Evolutionary conservation across 30 jellyfish, hydroid and myxozoan genomes (phyloP).

Genomic region (Nemopilema nomurai): DNA sequence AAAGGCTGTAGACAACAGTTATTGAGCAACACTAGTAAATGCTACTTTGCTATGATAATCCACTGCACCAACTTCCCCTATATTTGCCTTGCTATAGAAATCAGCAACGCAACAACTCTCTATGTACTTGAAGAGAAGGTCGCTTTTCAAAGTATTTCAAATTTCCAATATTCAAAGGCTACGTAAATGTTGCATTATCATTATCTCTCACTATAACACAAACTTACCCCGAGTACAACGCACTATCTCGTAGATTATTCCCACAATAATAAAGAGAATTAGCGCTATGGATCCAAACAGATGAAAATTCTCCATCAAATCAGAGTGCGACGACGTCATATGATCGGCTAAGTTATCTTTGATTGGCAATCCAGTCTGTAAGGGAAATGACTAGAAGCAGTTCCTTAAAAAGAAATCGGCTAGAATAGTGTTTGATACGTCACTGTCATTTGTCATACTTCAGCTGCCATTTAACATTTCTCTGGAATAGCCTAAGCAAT

Average conservation of each 20-base stretch:
- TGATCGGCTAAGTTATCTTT: slow-evolving; percentile 6
- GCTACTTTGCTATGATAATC: too few species aligned
- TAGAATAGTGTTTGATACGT: neutral
- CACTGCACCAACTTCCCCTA: too few species aligned
- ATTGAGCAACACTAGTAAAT: too few species aligned
- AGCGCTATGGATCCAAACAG: slow-evolving; percentile 19
- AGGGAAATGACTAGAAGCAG: too few species aligned
- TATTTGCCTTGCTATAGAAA: too few species aligned
- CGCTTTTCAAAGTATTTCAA: too few species aligned
- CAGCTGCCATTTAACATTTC: too few species aligned
- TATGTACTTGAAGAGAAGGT: too few species aligned
- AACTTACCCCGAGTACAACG: slow-evolving; percentile 16
- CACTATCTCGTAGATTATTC: slow-evolving; percentile 14
- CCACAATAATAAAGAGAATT: slow-evolving; percentile 3
- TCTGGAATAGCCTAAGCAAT: neutral
- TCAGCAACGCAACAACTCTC: too few species aligned
- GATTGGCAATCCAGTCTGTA: neutral
- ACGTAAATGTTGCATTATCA: neutral
- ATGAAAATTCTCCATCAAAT: neutral
- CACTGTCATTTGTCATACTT: neutral
- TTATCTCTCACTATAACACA: neutral
- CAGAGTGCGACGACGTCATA: slow-evolving; percentile 29
- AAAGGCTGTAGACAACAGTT: neutral
- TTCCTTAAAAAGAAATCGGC: neutral
- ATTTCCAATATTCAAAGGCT: too few species aligned